These are phyloP conservation scores for Drosophila triauraria DNA, from an alignment of 1,140 invertebrate genomes.

Conservation along the genomic window DNA sequence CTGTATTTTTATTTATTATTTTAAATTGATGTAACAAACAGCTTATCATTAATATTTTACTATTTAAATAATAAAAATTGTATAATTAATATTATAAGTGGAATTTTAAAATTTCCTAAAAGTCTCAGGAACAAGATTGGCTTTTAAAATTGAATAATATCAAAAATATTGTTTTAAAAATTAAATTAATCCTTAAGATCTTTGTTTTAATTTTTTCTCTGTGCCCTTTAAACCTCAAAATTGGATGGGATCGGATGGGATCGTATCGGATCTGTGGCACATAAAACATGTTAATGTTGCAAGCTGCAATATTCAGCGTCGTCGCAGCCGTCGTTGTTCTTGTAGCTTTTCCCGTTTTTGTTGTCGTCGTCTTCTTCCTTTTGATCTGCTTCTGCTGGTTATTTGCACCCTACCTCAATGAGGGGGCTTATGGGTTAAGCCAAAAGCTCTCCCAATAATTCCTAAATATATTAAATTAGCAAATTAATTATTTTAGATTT, in stretches of 20 bases:
- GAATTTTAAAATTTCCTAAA: no score
- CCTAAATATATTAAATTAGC: no score
- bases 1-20: no score
- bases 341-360: constrained; percentile 5
- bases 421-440: not conserved
- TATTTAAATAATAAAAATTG: no score
- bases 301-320: constrained; percentile 67
- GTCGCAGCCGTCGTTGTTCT: constrained; percentile 10
- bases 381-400: constrained; percentile 44
- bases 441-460: no score
- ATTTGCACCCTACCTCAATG: constrained; percentile 8
- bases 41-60: no score
- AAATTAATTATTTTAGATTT: no score
- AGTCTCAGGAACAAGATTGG: no score
- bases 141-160: no score
- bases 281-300: constrained; percentile 79
- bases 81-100: no score
- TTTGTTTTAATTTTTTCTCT: not conserved
- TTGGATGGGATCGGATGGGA: constrained; percentile 24
- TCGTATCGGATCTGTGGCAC: constrained; percentile 37
- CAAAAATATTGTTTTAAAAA: not conserved
- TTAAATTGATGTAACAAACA: no score
- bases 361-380: constrained; percentile 24
- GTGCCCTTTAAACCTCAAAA: constrained; percentile 18
- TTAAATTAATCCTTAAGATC: not conserved